Evolutionary conservation across 2,797 vertebrate species (phyloP).

Genomic region (Sylvilagus floridanus): DNA sequence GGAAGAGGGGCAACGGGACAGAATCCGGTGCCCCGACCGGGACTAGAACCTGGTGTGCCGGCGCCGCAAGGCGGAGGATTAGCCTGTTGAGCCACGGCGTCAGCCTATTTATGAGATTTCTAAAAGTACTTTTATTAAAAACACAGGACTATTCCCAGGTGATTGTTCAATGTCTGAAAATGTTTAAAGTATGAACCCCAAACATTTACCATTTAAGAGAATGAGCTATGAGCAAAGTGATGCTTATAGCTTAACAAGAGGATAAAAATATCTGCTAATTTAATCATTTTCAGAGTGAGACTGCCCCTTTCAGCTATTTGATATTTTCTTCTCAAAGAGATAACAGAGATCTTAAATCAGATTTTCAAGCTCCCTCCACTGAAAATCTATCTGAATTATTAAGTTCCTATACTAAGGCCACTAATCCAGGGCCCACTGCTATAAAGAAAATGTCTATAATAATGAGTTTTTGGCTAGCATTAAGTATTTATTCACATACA

Average conservation of each 20-base stretch:
- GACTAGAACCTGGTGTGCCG: too few species aligned
- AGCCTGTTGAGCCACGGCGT: too few species aligned
- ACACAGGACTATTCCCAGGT: background rate
- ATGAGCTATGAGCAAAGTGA: conserved; percentile 13
- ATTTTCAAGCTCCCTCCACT: background rate
- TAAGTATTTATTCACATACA: conserved; percentile 31
- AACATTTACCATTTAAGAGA: background rate
- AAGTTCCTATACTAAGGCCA: conserved; percentile 14
- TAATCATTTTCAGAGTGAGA: background rate
- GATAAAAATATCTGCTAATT: background rate
- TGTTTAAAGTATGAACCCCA: background rate
- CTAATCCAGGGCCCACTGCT: background rate
- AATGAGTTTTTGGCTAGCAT: background rate
- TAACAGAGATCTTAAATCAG: background rate
- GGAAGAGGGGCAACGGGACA: too few species aligned
- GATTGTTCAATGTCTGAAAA: background rate
- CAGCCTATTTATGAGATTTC: background rate
- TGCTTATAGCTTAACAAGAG: background rate
- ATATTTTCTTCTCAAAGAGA: conserved; percentile 31
- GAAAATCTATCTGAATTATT: conserved; percentile 56
- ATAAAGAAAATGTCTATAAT: conserved; percentile 26
- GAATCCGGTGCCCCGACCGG: too few species aligned
- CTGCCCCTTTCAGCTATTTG: conserved; percentile 11
- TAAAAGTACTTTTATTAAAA: conserved; percentile 54
- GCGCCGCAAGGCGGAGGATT: too few species aligned